phyloP scores from a whole-genome alignment of 2,113 vertebrate genomes.

The Peromyscus californicus region DNA sequence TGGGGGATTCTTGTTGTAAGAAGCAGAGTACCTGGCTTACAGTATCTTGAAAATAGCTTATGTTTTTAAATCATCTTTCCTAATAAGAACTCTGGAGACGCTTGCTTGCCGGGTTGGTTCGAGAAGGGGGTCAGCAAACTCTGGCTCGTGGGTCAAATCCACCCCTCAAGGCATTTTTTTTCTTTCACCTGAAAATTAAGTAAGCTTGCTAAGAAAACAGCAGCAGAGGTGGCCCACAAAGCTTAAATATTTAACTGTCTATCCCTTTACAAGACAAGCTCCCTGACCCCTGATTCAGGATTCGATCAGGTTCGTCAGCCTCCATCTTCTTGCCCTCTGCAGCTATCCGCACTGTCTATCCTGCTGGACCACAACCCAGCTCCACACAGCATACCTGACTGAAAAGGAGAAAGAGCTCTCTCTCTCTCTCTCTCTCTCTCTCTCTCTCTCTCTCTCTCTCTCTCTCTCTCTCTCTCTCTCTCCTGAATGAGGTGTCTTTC shows the following conservation, averaged over 20 bases:
- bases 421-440: background rate
- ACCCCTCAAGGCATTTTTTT: background rate
- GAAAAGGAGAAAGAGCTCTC: background rate
- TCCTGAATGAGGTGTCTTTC: background rate
- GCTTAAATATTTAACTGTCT: background rate
- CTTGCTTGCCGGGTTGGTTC: background rate
- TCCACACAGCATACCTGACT: fast-evolving
- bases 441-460: background rate
- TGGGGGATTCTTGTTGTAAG: background rate
- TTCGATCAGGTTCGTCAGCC: background rate
- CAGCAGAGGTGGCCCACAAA: background rate
- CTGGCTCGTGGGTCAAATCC: background rate
- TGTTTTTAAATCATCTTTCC: background rate
- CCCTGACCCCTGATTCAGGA: background rate
- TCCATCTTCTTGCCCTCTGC: fast-evolving
- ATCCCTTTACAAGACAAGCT: background rate
- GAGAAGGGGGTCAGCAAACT: background rate
- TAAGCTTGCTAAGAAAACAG: background rate
- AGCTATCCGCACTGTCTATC: fast-evolving
- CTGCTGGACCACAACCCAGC: fast-evolving
- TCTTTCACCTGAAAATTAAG: background rate
- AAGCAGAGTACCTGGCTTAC: background rate
- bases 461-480: background rate
- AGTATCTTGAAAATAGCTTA: background rate
- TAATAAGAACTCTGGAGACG: slow-evolving; percentile 18